These are phyloP conservation scores for Subacronicta megacephala DNA, from an alignment of 2,888 invertebrate species.

Conservation along the genomic window DNA sequence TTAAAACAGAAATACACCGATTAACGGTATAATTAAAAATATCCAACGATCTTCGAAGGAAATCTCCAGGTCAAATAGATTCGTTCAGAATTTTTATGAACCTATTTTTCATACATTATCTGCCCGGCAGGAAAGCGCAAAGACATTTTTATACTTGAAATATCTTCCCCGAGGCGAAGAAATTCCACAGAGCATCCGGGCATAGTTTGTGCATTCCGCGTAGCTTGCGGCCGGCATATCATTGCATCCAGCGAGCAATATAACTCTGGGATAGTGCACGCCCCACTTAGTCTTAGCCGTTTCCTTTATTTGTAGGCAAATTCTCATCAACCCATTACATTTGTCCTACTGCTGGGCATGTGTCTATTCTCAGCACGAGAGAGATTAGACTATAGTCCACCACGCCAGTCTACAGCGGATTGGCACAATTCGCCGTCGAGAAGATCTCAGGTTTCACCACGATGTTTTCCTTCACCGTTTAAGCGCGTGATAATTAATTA, in stretches of 20 bases:
- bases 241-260: slow-evolving; percentile 57
- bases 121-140: slow-evolving; percentile 49
- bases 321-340: no score
- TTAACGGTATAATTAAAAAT: slow-evolving; percentile 1
- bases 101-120: slow-evolving; percentile 50
- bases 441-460: no score
- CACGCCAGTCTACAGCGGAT: no score
- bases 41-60: slow-evolving; percentile 14
- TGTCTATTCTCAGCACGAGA: no score
- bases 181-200: slow-evolving; percentile 67
- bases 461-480: no score
- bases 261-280: slow-evolving; percentile 45
- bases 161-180: slow-evolving; percentile 66
- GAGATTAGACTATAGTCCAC: no score
- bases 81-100: slow-evolving; percentile 24
- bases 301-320: slow-evolving; percentile 62
- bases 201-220: slow-evolving; percentile 73
- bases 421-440: no score
- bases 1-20: slow-evolving; percentile 10
- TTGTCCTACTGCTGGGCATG: no score
- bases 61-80: slow-evolving; percentile 33
- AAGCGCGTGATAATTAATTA: no score
- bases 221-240: slow-evolving; percentile 69
- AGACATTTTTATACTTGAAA: slow-evolving; percentile 72
- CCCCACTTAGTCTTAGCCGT: slow-evolving; percentile 53